Conservation (phyloP, 2,113 vertebrate species). For the Onychostruthus taczanowskii region DNA sequence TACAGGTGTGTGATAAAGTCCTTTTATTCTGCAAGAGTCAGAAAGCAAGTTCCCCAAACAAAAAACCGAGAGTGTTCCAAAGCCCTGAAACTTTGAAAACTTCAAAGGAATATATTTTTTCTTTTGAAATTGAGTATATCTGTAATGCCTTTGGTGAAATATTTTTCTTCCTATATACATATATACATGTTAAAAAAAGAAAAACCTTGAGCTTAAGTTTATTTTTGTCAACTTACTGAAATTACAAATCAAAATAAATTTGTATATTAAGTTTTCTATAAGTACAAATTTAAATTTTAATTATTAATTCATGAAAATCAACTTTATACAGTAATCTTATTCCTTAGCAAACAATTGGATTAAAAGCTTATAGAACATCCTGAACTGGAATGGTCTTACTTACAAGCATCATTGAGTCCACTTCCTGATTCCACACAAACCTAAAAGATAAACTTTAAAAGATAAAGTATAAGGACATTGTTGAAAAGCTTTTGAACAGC, state of each 20-base stretch:
- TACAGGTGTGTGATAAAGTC: background rate
- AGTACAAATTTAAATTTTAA: background rate
- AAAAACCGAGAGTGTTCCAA: background rate
- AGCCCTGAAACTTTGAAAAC: background rate
- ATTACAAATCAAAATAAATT: background rate
- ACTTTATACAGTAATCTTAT: background rate
- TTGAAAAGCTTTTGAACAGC: background rate
- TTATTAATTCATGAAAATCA: background rate
- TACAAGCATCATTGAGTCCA: background rate
- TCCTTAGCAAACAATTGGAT: background rate
- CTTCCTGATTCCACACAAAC: background rate
- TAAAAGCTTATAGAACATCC: background rate
- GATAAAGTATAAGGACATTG: background rate
- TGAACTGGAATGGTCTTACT: background rate
- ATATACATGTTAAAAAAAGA: background rate
- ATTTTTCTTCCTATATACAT: background rate
- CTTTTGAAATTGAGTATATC: background rate
- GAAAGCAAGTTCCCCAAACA: background rate
- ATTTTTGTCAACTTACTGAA: background rate
- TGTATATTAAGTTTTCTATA: background rate
- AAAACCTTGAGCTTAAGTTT: background rate
- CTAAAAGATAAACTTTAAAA: background rate
- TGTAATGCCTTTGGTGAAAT: background rate
- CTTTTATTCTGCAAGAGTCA: background rate
- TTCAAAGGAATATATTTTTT: background rate